Base-by-base conservation (phyloP, 2,797 vertebrate species). In the Halcyon smyrnensis region DNA sequence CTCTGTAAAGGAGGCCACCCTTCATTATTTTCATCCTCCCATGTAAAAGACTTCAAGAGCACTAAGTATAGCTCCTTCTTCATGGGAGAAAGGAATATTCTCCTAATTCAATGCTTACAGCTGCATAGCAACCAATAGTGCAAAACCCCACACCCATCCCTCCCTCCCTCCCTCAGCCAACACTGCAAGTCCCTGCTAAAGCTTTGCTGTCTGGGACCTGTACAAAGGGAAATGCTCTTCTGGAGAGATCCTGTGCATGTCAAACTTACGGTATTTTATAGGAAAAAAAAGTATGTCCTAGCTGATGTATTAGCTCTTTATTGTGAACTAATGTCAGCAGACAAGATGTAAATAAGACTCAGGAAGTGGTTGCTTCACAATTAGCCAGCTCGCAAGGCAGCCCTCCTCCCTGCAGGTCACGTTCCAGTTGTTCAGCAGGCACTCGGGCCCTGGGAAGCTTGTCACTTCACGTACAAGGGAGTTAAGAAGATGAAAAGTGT, bases 351-450 rank as follows among this genome's bases (percentile, higher is more conserved):
- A 89, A 93, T 80, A 60, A 24, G 75, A 8, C 70, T 88, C 60
- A 25, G 64, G 89, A 96, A 92, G 75, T 53, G 64, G 57, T 88
- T 90, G 68, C 54, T 92, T 93, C 76, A 81, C 68, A 76, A 36
- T 77, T 80, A 92, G 32, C 27, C 41, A 48, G 73, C 37, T 73
- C 60, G 74, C 43, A 74, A 64, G 59, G 17, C 80, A 91, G 95
- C 48, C 63, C 53, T 70, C 0, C 7, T 57, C 64, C 7, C 1
- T 62, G 60, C 71, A 77, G 95, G 63, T 89, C 60, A 34, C 23
- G 36, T 63, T 90, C 59, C 90, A 71, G 60, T 80, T 82, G 36
- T 46, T 82, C 51, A 64, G 85, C 57, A 68, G 60, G 48, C 74
- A 54, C 63, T 80, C 0, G 0, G 60, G 88, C 64, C 64, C 93